Evolutionary conservation across 2,888 invertebrate species (phyloP).

Genomic region (Tachina lurida): DNA sequence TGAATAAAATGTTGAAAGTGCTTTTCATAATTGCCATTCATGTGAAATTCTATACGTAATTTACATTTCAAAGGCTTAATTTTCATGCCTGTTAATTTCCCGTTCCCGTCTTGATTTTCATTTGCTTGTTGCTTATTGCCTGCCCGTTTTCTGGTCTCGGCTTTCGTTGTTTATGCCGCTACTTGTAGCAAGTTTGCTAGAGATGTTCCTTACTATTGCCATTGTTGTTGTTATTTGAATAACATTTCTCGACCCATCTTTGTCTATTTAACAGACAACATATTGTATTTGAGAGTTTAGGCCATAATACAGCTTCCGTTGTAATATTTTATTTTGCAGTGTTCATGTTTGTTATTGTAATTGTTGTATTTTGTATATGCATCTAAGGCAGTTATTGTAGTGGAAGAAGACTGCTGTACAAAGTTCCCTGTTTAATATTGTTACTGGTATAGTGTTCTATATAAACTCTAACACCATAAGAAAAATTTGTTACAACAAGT

Average conservation of each 20-base stretch:
- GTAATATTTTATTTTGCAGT: constrained; percentile 48
- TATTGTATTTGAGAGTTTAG: constrained; percentile 68
- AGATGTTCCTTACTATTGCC: constrained; percentile 26
- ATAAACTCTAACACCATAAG: constrained; percentile 56
- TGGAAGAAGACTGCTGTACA: constrained; percentile 32
- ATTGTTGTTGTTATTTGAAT: constrained; percentile 26
- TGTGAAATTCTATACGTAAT: constrained; percentile 48
- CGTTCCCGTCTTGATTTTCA: constrained; percentile 12
- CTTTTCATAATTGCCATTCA: constrained; percentile 33
- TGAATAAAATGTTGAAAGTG: constrained; percentile 14
- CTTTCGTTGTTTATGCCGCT: constrained; percentile 24
- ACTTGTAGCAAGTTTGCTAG: constrained; percentile 22
- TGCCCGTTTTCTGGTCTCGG: neutral
- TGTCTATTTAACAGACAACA: constrained; percentile 44
- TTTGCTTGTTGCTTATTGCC: constrained; percentile 12
- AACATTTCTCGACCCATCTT: constrained; percentile 1
- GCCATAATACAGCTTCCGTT: constrained; percentile 69
- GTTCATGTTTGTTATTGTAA: constrained; percentile 9
- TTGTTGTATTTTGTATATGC: constrained; percentile 19
- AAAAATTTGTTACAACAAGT: constrained; percentile 64
- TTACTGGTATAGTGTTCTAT: constrained; percentile 20
- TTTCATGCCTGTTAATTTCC: constrained; percentile 51
- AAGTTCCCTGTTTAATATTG: constrained; percentile 34
- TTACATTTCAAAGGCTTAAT: constrained; percentile 62
- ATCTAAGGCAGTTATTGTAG: constrained; percentile 8